phyloP scores from a whole-genome alignment of 2,113 vertebrate species.

The Puma concolor region DNA sequence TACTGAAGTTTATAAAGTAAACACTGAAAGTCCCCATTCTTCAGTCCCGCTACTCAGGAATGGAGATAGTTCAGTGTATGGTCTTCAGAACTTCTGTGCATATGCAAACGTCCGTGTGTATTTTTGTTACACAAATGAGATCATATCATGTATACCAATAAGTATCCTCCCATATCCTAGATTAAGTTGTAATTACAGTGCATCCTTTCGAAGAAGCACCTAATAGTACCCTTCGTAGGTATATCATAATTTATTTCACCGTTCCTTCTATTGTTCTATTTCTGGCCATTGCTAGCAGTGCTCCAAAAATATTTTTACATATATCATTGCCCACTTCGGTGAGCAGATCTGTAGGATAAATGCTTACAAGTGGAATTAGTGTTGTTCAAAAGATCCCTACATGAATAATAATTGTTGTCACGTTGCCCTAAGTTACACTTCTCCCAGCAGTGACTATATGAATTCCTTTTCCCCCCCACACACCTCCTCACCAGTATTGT shows the following conservation, averaged over 20 bases:
- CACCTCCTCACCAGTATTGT: not conserved
- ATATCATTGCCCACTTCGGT: not conserved
- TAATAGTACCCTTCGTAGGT: not conserved
- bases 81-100: not conserved
- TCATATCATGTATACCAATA: not conserved
- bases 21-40: not conserved
- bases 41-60: not conserved
- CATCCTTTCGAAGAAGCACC: not conserved
- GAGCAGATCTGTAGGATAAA: not conserved
- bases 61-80: not conserved
- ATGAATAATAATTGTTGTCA: not conserved
- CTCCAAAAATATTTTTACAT: not conserved
- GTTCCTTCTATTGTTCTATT: not conserved
- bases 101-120: not conserved
- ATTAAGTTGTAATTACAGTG: not conserved
- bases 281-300: not conserved
- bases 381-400: not conserved
- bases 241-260: not conserved
- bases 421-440: not conserved
- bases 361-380: not conserved
- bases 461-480: not conserved
- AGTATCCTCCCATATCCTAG: not conserved
- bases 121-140: not conserved
- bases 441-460: not conserved
- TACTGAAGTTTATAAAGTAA: not conserved